These are phyloP conservation scores for Ptychodera flava DNA, from an alignment of 35 echinoderm and acorn worm species.

Conservation along the genomic window DNA sequence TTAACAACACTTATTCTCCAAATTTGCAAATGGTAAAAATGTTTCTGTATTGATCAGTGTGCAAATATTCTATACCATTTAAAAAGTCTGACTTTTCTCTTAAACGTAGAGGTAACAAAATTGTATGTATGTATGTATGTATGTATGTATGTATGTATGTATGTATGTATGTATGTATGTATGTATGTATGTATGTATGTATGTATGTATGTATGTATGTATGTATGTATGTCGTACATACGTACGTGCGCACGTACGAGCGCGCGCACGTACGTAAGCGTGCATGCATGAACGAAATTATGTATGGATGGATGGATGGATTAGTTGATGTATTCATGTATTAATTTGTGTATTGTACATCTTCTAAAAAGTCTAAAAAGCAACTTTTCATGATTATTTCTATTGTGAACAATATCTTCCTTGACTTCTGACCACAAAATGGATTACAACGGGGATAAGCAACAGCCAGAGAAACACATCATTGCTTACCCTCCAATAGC, in stretches of 20 bases:
- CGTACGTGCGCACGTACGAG: neutral
- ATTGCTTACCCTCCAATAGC: no score
- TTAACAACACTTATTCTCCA: no score
- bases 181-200: neutral
- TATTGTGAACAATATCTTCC: no score
- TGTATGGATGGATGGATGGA: neutral
- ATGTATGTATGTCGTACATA: neutral
- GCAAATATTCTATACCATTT: neutral
- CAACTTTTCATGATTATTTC: no score
- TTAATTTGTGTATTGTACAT: no score
- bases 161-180: conserved; percentile 2
- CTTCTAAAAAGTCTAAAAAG: no score
- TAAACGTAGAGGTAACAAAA: no score
- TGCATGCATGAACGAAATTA: neutral
- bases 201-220: neutral
- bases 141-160: conserved; percentile 2
- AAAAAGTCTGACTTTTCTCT: neutral
- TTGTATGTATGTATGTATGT: conserved; percentile 2
- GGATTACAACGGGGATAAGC: no score
- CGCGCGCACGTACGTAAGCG: neutral
- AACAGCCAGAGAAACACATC: no score
- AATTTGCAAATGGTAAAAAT: no score
- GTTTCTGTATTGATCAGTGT: neutral
- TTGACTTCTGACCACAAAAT: no score
- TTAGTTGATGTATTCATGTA: no score